Percentiles rank a stretch among this genome's conserved stretches.
phyloP scores from a whole-genome alignment of 1,140 invertebrate genomes.

The Onthophagus taurus region DNA sequence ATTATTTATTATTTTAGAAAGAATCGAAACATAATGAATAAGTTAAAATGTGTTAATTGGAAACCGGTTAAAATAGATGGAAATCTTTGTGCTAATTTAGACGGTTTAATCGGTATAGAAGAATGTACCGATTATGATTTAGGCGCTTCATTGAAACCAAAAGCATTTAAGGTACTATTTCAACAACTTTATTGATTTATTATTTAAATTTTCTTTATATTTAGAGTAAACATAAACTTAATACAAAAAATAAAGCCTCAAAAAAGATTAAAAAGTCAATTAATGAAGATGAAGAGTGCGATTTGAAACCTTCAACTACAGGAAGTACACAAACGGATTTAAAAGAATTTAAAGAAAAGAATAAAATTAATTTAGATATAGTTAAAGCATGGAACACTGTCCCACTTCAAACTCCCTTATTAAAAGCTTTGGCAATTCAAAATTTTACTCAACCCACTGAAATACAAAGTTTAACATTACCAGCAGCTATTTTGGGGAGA shows the following conservation, averaged over 20 bases:
- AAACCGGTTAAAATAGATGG: too few species aligned
- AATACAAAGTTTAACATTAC: conserved; percentile 69
- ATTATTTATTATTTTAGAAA: too few species aligned
- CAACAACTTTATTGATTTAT: too few species aligned
- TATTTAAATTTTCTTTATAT: conserved; percentile 5
- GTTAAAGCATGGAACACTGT: conserved; percentile 64
- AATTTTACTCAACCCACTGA: conserved; percentile 74
- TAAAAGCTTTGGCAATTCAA: conserved; percentile 63
- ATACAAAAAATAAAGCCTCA: neutral
- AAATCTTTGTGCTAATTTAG: too few species aligned
- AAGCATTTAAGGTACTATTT: too few species aligned
- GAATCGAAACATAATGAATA: too few species aligned
- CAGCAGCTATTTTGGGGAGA: conserved; percentile 71
- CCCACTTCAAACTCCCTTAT: conserved; percentile 58
- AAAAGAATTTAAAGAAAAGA: conserved; percentile 17
- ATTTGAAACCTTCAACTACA: conserved; percentile 21
- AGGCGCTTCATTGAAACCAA: conserved; percentile 25
- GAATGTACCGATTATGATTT: conserved; percentile 50
- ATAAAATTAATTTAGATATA: conserved; percentile 18
- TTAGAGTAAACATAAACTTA: neutral
- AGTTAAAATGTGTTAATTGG: too few species aligned
- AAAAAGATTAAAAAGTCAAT: conserved; percentile 9
- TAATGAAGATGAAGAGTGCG: conserved; percentile 19
- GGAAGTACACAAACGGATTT: conserved; percentile 18
- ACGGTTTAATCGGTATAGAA: conserved; percentile 52